Evolutionary conservation across 2,888 invertebrate species (phyloP), one percentile per base, ranked within the genome.

Genomic region (Trileptium ribeirensis): DNA sequence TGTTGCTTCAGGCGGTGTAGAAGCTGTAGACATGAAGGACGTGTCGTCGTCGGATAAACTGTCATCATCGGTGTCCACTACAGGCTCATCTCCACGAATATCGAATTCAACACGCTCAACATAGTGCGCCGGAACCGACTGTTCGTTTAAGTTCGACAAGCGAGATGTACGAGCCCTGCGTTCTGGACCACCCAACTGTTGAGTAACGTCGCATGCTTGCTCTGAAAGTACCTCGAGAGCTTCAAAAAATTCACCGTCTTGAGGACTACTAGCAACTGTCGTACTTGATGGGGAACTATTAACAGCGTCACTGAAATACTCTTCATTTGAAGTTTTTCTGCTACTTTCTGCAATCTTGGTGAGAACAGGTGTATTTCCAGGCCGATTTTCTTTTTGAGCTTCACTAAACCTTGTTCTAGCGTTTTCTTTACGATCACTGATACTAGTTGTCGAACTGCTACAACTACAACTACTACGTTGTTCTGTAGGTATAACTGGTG

Each of bases 11-110:
- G 3, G 37, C 3, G 79, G 40, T 29, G 3, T 37, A 3, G 51
- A 75, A 2, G 39, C n/a, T n/a, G 77, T 75, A n/a, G 77, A 75
- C 34, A 75, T 36, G 37, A 75, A 75, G 3, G 77, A 75, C n/a
- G 36, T 36, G 3, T 15, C 3, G 15, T 2, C 3, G 3, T 29
- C 24, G 8, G 51, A 51, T 51, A 24, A 51, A 8, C 8, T 15
- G 8, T 8, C 24, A 51, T 51, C 24, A 24, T 51, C 51, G 8
- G 8, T 8, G 24, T 51, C 24, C 8, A 51, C 24, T 51, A 8
- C 8, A 51, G 51, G 51, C 8, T 8, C 51, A 8, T 51, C 51
- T n/a, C n/a, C n/a, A n/a, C n/a, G n/a, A 24, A 24, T 8, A 51
- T 51, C 51, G 51, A 51, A 8, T 51, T 51, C 24, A 8, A 8